Base-by-base conservation (phyloP, 2,113 vertebrate genomes). In the Nycticorax nycticorax region DNA sequence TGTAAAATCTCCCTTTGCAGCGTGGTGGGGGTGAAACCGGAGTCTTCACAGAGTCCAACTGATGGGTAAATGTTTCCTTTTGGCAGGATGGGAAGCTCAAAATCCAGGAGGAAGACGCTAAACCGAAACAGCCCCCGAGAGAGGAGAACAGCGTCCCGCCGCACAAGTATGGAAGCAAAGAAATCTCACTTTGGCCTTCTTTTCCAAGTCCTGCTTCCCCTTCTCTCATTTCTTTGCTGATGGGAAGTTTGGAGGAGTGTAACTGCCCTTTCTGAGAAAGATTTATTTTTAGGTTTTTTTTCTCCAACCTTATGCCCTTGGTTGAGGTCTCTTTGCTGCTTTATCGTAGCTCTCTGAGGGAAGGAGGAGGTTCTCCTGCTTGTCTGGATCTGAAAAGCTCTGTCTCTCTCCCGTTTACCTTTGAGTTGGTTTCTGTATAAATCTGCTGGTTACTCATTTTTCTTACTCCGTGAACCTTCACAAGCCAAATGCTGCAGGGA, bases 101-200 rank as follows among this genome's bases (percentile, higher is more conserved):
- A 28, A 94, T 79, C 69, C 98, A 92, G 87, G 98, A 98, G 64
- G 98, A 98, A 92, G 98, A 96, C 7, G 69, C 97, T 26, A 97
- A 97, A 82, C n/a, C 92, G 22, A 96, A 92, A 47, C 86, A 88
- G 12, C 63, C 91, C 0, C 66, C 68, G 6, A 98, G 98, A 52
- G 98, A 98, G 82, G 96, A 91, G 50, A 88, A 93, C 87, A 88
- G 95, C 23, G 66, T 79, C 92, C 78, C 93, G 57, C 66, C 94
- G 52, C 96, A 92, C 64, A 92, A 85, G 95, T 98, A 93, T 8
- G 97, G 60, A 86, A 39, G 48, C 41, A 47, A 8, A 14, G 23
- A 20, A 12, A 64, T 11, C 37, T 56, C 5, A 1, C 10, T 37
- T 80, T 28, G 59, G 7, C 21, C 18, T 59, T 41, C 22, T 72